A percentile compares a stretch with the other conserved stretches of the same genome.
These are phyloP conservation scores for Blastomussa wellsi DNA, from an alignment of 92 coral and sea anemone species.

Conservation along the genomic window DNA sequence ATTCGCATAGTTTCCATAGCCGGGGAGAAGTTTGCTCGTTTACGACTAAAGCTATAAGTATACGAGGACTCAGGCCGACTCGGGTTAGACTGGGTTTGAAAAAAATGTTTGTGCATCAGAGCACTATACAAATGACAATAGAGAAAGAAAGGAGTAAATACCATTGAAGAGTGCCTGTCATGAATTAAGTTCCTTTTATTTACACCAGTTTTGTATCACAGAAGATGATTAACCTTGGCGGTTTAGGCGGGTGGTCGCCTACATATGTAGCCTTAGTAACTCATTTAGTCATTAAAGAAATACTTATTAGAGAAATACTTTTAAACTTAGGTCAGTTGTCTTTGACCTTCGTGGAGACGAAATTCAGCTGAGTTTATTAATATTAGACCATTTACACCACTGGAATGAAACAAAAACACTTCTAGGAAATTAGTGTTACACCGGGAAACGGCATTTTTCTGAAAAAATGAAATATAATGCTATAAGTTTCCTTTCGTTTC, in stretches of 20 bases:
- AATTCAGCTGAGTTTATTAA: neutral
- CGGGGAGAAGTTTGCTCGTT: neutral
- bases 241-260: neutral
- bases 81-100: neutral
- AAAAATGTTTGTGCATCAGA: neutral
- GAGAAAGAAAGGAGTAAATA: neutral
- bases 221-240: neutral
- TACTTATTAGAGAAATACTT: neutral
- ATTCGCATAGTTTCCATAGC: neutral
- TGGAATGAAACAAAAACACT: neutral
- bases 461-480: neutral
- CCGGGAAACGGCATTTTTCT: neutral
- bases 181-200: neutral
- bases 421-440: neutral
- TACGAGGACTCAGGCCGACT: neutral
- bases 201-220: neutral
- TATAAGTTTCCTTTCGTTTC: neutral
- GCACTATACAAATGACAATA: neutral
- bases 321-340: neutral
- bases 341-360: neutral
- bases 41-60: neutral
- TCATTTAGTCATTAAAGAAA: neutral
- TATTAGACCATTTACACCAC: neutral
- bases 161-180: conserved; percentile 7
- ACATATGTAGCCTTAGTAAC: neutral